phyloP scores from a whole-genome alignment of 37 sponge, comb jelly and placozoan species.

The Chondrosia reniformis region DNA sequence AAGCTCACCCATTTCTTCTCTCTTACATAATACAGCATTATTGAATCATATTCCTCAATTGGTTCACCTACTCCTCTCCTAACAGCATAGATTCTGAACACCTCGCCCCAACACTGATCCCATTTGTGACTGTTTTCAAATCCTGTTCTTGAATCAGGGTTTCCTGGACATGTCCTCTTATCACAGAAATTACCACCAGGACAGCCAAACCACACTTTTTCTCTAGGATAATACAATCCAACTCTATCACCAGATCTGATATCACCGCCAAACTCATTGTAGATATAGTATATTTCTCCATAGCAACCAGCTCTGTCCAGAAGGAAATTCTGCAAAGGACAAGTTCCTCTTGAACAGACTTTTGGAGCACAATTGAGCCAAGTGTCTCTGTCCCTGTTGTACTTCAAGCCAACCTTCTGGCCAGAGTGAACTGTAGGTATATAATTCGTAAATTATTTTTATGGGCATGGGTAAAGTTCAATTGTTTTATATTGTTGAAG shows the following conservation, averaged over 20 bases:
- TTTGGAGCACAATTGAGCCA: neutral
- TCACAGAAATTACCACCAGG: neutral
- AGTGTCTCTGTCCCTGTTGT: neutral
- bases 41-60: neutral
- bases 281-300: too few relatives aligned
- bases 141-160: neutral
- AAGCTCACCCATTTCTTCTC: neutral
- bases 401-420: neutral
- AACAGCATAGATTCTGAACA: neutral
- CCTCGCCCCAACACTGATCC: neutral
- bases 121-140: neutral
- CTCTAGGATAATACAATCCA: slow-evolving; percentile 5
- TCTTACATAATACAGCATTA: neutral
- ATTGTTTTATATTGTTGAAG: too few relatives aligned
- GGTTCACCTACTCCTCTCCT: neutral
- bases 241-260: neutral
- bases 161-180: neutral
- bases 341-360: neutral
- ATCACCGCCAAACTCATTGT: neutral
- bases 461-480: too few relatives aligned
- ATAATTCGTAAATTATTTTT: neutral
- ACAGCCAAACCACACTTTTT: slow-evolving; percentile 2
- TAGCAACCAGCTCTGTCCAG: neutral
- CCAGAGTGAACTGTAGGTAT: neutral
- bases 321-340: neutral